Base-by-base conservation (phyloP, 2,113 vertebrate species). In the Limanda limanda region DNA sequence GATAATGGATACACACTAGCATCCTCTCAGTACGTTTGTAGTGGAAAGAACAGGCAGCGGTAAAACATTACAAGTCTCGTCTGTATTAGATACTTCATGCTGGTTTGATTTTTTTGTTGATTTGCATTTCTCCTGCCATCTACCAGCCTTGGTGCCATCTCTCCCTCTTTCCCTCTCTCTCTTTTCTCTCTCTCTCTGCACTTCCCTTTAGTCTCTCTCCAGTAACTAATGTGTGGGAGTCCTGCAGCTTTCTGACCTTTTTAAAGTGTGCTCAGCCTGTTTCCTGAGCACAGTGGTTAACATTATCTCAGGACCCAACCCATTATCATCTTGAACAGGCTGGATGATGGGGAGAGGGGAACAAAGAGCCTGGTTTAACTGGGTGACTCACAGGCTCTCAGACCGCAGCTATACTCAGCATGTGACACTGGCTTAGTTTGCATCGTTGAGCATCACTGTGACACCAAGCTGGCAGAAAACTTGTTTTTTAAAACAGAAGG, bases 211-310 rank as follows among this genome's bases (percentile, higher is more conserved):
- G 2, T 10, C 20, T 18, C 40, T 78, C n/a, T 76, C 11, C 55
- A 13, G 21, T 54, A 37, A 73, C 56, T 67, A 42, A 61, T 59
- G 58, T 78, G 74, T 84, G 25, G 83, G 79, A 84, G 78, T 80
- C 68, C 69, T 60, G 47, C 42, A 67, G 85, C 74, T 79, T 70
- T 52, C 71, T 90, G 85, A 87, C 89, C 83, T 88, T 90, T 55
- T 88, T 78, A 82, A 83, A 79, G 78, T 76, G 74, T 76, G 71
- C 65, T 74, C 56, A 59, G 69, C 56, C 45, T 37, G 45, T 82
- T 72, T 71, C 68, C 78, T 65, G 68, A 56, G 48, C 45, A 68
- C 57, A 59, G 76, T 47, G 48, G 71, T 84, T 61, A 12, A 35
- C 48, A 71, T n/a, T 58, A 48, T 76, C 62, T n/a, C 66, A 82